Conservation (phyloP, 2,113 vertebrate species). For the Ondatra zibethicus region DNA sequence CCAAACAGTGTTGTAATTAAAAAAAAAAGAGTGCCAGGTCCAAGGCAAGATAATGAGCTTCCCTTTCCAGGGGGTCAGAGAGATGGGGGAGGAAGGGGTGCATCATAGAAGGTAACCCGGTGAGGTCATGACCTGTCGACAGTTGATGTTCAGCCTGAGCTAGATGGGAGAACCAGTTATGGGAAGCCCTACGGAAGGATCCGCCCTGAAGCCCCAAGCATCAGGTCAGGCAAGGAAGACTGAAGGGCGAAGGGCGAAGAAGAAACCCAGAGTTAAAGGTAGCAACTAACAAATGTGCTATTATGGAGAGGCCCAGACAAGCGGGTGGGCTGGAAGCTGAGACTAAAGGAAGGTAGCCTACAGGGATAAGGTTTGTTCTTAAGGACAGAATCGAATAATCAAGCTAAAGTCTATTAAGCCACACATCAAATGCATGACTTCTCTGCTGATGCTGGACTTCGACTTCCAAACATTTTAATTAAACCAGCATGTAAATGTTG, state of each 20-base stretch:
- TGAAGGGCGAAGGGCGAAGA: neutral
- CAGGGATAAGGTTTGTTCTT: neutral
- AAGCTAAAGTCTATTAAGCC: neutral
- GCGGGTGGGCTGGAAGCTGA: neutral
- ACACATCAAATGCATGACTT: neutral
- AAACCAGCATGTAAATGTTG: conserved; percentile 63
- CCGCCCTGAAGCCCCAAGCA: neutral
- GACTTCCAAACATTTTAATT: conserved; percentile 59
- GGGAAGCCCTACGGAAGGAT: neutral
- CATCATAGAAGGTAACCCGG: neutral
- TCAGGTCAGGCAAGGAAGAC: neutral
- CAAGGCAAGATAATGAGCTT: neutral
- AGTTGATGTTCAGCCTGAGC: neutral
- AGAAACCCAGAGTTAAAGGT: neutral
- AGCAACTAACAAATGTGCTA: neutral
- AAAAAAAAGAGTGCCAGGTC: neutral
- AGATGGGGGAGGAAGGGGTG: neutral
- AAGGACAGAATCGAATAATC: neutral
- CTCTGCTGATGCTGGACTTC: conserved; percentile 26
- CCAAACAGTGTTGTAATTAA: no score
- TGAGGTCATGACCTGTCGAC: neutral
- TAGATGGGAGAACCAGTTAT: neutral
- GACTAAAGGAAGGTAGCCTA: neutral
- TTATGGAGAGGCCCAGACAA: neutral
- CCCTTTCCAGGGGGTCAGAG: neutral